Base-by-base conservation (phyloP, 2,113 vertebrate genomes). In the Dipodomys merriami region DNA sequence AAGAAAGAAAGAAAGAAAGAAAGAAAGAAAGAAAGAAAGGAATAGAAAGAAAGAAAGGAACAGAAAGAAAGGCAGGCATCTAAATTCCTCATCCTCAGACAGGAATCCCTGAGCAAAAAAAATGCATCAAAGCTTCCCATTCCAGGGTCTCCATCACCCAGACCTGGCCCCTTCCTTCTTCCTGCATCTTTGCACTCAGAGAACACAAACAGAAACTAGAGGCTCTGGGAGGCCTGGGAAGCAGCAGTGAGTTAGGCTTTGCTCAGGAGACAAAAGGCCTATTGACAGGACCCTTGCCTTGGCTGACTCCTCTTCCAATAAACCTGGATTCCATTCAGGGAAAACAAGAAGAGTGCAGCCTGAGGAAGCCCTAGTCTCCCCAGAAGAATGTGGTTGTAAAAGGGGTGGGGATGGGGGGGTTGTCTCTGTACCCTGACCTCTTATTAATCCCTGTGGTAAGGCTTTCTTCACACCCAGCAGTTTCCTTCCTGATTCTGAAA, bases 221-320 rank as follows among this genome's bases (percentile, higher is more conserved):
- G 62, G 30, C 30, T 83, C 84, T 71, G 35, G 19, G 67, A 30
- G 0, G 6, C 27, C 65, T 92, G 83, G 35, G 80, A 86, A 76
- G 74, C 22, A 78, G 80, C 76, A 82, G 77, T 18, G 5, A 74
- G 23, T 71, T 73, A 74, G 57, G 53, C 92, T 95, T n/a, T 46
- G 53, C 62, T 83, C 83, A 25, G 67, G 53, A 44, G 39, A 89
- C 89, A 91, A 79, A 85, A 73, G 65, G 46, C 25, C 65, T 30
- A 86, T 83, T 86, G 76, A 65, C 18, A 53, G 67, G 44, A 90
- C 12, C 67, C 19, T 92, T 53, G 53, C 67, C 53, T 86, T 35
- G n/a, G 46, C 80, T 20, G 67, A 77, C n/a, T 27, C 49, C 7
- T 83, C 30, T 49, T 16, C 57, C 67, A 67, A 83, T 81, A 78